These are phyloP conservation scores for Bursaphelenchus okinawaensis DNA, from an alignment of 2,888 invertebrate species.

Conservation along the genomic window DNA sequence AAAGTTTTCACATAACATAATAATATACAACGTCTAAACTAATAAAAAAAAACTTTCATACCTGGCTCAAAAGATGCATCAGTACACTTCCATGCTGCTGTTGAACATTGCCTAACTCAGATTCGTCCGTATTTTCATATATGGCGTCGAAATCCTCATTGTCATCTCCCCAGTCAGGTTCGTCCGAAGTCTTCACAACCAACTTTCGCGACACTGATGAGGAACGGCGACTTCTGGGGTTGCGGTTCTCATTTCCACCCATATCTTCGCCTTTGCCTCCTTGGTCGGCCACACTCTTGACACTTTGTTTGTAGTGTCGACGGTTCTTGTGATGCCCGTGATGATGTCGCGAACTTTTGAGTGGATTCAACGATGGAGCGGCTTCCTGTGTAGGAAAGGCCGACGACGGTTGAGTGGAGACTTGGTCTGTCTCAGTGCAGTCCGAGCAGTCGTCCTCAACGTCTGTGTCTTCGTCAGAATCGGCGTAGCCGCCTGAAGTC, in stretches of 20 bases:
- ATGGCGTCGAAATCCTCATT: slow-evolving; percentile 56
- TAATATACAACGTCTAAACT: not conserved
- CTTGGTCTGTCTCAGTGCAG: not conserved
- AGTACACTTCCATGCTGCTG: slow-evolving; percentile 95
- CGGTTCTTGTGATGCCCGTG: not conserved
- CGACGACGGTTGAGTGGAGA: not conserved
- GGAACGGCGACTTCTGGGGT: not conserved
- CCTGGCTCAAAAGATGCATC: slow-evolving; percentile 86
- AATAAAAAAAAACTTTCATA: slow-evolving; percentile 14
- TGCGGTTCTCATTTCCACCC: not conserved
- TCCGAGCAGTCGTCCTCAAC: slow-evolving; percentile 7
- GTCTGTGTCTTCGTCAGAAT: not conserved
- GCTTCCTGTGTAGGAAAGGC: slow-evolving; percentile 2
- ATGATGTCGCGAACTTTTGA: not conserved
- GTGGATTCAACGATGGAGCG: not conserved
- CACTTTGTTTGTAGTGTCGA: not conserved
- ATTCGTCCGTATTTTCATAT: slow-evolving; percentile 62
- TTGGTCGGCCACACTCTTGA: not conserved
- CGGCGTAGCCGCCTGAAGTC: slow-evolving; percentile 29
- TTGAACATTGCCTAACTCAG: slow-evolving; percentile 77
- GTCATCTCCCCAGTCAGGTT: slow-evolving; percentile 61
- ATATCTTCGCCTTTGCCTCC: not conserved
- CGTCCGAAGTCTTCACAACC: slow-evolving; percentile 4
- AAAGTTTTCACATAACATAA: not conserved
- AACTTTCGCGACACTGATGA: not conserved